Base-by-base conservation (phyloP, 2,797 vertebrate species). In the Acipenser transmontanus region DNA sequence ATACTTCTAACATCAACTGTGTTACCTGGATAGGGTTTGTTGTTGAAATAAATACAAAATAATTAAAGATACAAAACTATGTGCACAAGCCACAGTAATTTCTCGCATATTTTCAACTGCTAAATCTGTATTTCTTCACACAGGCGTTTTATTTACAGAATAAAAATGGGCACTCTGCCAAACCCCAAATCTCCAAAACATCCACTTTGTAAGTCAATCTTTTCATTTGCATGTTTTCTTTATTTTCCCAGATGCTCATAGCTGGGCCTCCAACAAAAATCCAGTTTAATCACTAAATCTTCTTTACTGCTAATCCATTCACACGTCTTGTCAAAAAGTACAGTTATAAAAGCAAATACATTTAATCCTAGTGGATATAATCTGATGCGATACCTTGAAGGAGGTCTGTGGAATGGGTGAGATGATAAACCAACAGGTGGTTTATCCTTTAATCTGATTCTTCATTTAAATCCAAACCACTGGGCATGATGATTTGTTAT, bases 131-230 rank as follows among this genome's bases (percentile, higher is more conserved):
- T n/a, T 54, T 54, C 9, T 54, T 9, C n/a, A 9, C 59, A 0
- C 74, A 96, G 95, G 68, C 90, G 95, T 1, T 69, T 97, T 72
- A 87, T 74, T 69, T 93, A 95, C 83, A 84, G 93, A 76, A 93
- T 92, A 81, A 87, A 92, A 72, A 75, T 83, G 12, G 91, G 89
- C 50, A 88, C 87, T 8, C 73, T 90, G 64, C 91, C 91, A 11
- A 81, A 85, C 12, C 77, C 91, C 1, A 76, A 79, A 65, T 87
- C 82, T 63, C 75, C 87, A 20, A 91, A 81, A 84, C 83, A 85
- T 61, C 81, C 87, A 0, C 71, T 84, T 50, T 95, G 95, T 97
- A 84, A 96, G 95, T 82, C 74, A 75, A 3, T 34, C 60, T 50
- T 70, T 57, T 34, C 12, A 57, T 57, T 57, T 7, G 12, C 4